Base-by-base conservation (phyloP, 2,797 vertebrate genomes). In the Bradypodion pumilum region DNA sequence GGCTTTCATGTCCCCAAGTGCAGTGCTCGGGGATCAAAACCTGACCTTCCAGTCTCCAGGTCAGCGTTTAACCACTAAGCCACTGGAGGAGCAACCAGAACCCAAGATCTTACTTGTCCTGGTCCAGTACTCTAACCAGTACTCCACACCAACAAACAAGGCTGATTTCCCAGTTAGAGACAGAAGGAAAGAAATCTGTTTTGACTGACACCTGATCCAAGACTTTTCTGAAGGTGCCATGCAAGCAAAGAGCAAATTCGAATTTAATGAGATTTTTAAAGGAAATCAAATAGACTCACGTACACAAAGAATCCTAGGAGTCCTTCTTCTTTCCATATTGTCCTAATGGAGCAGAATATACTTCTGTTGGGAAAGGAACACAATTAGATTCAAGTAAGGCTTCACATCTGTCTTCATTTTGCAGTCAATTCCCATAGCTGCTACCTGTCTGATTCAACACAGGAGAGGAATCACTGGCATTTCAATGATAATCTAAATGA, bases 271-370 rank as follows among this genome's bases (percentile, higher is more conserved):
- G 37, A 79, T 85, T 52, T 70, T 5, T 15, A 56, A 35, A 78
- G 63, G 69, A 52, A 79, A 63, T 78, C 84, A 59, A 23, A 77
- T 27, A 85, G 84, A 92, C 89, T 96, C 92, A 96, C 97, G 95
- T 95, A 98, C 97, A 95, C 96, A 13, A 97, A 98, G 93, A 98
- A 97, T 86, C 97, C 97, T 87, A 96, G 90, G 32, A 97, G 89
- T 52, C 97, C 97, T 90, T 98, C 97, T 89, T 98, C 97, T 91
- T 97, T 96, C 89, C 97, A 95, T 89, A 98, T 98, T 93, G 94
- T 97, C 90, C 94, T 65, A 1, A 97, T 91, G 89, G 96, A 96
- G 19, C 96, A 95, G 92, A 97, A 93, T 62, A 98, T 92, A 1
- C 97, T 96, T 0, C 97, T 98, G 95, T 63, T 85, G 88, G 90